Base-by-base conservation (phyloP, 2,888 invertebrate genomes). In the Hemithea aestivaria region DNA sequence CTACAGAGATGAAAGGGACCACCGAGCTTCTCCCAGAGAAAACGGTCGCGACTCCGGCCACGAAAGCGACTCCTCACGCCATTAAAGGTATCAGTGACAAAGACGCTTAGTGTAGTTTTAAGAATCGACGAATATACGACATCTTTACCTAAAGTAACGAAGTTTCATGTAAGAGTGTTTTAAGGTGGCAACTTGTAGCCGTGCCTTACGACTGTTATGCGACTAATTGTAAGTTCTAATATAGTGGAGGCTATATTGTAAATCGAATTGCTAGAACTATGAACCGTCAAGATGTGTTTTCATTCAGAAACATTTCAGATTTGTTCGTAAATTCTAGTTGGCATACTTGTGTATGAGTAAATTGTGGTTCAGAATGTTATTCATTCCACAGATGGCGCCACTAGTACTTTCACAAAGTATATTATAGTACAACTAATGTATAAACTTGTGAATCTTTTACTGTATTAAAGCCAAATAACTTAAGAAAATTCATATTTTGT, bases 51-150 rank as follows among this genome's bases (percentile, higher is more conserved):
- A 88, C 45, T 88, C 87, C 7, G 88, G 88, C 31, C 88, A 88
- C 55, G 88, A 88, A 53, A 88, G 88, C 53, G 88, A 88, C 57
- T 84, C 85, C 10, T 88, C 88, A 20, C 68, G 87, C 49, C 88
- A 87, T 67, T 88, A 63, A 81, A 48, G 24, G 28, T 16, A 8
- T 7, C 20, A 39, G 45, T 41, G 41, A 45, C 46, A 51, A 32
- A 35, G 45, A 54, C 38, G 48, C 48, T 50, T 52, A 42, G 46
- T 57, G 48, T 52, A 56, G 60, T 55, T 48, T 53, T 58, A 60
- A 56, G 54, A 55, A 58, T 56, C 40, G 40, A 43, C 48, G 53
- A 63, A 58, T 58, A 49, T 56, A 62, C 46, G 78, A 73, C 79
- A 81, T 79, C 75, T 78, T 76, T 77, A 78, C 79, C 77, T 72